Percentiles rank a stretch among this genome's conserved stretches.
Evolutionary conservation across 1,140 invertebrate species (phyloP).

Genomic region (Drosophila nigromelanica): DNA sequence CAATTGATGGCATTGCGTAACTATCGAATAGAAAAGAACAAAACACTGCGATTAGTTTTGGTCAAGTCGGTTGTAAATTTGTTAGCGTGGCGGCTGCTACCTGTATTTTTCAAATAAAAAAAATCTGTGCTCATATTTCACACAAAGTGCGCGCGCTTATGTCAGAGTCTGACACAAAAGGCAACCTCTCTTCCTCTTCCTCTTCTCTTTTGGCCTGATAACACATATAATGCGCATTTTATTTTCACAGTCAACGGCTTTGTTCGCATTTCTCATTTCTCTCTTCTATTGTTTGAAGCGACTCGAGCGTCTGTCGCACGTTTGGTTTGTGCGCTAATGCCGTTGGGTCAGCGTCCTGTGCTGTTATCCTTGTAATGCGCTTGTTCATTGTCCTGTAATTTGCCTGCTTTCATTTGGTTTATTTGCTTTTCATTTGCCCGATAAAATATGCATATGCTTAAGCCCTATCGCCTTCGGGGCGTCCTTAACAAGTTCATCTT

Average conservation of each 20-base stretch:
- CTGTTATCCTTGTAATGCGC: slow-evolving; percentile 73
- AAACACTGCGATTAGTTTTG: slow-evolving; percentile 58
- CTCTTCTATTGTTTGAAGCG: neutral
- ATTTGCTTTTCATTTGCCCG: slow-evolving; percentile 69
- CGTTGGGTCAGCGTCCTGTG: slow-evolving; percentile 60
- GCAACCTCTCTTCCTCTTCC: neutral
- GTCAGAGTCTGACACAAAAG: slow-evolving; percentile 31
- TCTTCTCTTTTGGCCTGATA: slow-evolving; percentile 17
- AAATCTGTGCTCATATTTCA: slow-evolving; percentile 36
- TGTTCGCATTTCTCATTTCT: slow-evolving; percentile 32
- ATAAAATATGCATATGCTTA: slow-evolving; percentile 68
- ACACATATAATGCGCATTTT: slow-evolving; percentile 39
- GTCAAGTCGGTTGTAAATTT: slow-evolving; percentile 47
- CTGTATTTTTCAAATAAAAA: slow-evolving; percentile 10
- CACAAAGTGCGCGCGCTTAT: slow-evolving; percentile 37
- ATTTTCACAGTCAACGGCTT: slow-evolving; percentile 37
- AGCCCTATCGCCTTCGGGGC: neutral
- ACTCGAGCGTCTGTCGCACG: no score
- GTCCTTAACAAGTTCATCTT: neutral
- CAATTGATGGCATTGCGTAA: slow-evolving; percentile 71
- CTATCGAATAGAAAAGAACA: slow-evolving; percentile 39
- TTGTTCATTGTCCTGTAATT: slow-evolving; percentile 71
- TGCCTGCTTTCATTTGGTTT: slow-evolving; percentile 56
- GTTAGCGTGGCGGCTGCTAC: slow-evolving; percentile 24
- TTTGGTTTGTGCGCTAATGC: slow-evolving; percentile 52